These are phyloP conservation scores for Columbina picui DNA, from an alignment of 2,113 vertebrate species.

Conservation along the genomic window DNA sequence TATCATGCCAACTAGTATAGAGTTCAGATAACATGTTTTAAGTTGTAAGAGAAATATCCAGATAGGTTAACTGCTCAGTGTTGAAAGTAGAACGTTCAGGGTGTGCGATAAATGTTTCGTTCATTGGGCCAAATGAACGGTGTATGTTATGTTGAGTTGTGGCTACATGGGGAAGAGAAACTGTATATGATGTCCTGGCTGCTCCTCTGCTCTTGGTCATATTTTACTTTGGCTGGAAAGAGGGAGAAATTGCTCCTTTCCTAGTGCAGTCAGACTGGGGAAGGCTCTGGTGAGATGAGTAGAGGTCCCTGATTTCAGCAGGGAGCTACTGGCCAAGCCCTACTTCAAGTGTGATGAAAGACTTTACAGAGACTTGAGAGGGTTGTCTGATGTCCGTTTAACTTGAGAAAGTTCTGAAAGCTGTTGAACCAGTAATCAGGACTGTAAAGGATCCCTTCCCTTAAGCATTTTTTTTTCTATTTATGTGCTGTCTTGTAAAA, in stretches of 20 bases:
- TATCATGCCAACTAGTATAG: neutral
- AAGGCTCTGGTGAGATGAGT: neutral
- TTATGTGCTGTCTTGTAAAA: neutral
- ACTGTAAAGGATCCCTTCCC: neutral
- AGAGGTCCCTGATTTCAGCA: neutral
- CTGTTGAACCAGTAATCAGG: neutral
- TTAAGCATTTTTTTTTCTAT: neutral
- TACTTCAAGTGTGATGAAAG: neutral
- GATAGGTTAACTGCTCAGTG: neutral
- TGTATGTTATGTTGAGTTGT: neutral
- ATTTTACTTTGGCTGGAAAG: neutral
- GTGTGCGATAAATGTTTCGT: neutral
- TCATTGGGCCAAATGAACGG: neutral
- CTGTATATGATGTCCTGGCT: neutral
- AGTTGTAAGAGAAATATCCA: neutral
- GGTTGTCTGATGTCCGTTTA: neutral
- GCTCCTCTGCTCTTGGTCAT: neutral
- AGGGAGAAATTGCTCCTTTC: neutral
- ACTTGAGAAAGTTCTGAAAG: neutral
- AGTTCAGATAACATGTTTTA: neutral
- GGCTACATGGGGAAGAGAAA: neutral
- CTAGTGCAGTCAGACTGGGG: accelerated
- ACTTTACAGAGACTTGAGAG: neutral
- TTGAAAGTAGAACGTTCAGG: neutral
- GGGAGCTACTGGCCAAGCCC: neutral